phyloP scores from a whole-genome alignment of 2,888 invertebrate species.

The Drosophila mimetica region DNA sequence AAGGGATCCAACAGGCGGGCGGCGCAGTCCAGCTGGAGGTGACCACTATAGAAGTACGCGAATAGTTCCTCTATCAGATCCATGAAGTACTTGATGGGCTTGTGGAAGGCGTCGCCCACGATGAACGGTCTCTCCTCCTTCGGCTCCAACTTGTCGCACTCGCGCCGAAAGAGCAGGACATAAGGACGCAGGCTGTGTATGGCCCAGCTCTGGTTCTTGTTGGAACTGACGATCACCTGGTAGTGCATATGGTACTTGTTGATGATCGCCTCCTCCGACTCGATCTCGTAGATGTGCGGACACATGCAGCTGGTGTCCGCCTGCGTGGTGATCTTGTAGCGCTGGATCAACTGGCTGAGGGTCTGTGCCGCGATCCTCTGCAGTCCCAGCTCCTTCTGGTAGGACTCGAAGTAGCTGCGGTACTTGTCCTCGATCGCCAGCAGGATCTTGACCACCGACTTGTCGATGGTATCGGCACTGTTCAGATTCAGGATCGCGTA shows the following conservation, averaged over 20 bases:
- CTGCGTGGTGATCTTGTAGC: constrained; percentile 54
- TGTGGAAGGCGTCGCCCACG: constrained; percentile 75
- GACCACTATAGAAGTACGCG: constrained; percentile 64
- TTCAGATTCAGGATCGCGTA: neutral
- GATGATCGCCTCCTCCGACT: constrained; percentile 60
- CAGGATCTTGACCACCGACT: constrained; percentile 42
- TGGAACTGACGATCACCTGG: constrained; percentile 60
- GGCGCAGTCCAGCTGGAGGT: constrained; percentile 60
- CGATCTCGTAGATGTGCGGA: constrained; percentile 51
- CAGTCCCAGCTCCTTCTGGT: constrained; percentile 57
- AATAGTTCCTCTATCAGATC: constrained; percentile 75
- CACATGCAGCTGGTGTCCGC: constrained; percentile 49
- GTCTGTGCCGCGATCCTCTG: constrained; percentile 67
- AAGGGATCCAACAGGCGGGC: constrained; percentile 68
- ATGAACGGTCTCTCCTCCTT: constrained; percentile 56
- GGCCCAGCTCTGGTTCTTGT: constrained; percentile 34
- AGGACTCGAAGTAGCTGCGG: constrained; percentile 44
- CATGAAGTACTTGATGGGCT: constrained; percentile 73
- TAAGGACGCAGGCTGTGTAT: constrained; percentile 50
- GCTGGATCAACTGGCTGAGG: constrained; percentile 65
- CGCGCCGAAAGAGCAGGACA: constrained; percentile 55
- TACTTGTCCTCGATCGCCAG: constrained; percentile 64
- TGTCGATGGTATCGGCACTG: constrained; percentile 21
- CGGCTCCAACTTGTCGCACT: constrained; percentile 55
- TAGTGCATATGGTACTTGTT: constrained; percentile 64